Percentiles rank a stretch among this genome's conserved stretches.
phyloP scores from a whole-genome alignment of 2,888 invertebrate species.

The Lasioglossum marginatum region DNA sequence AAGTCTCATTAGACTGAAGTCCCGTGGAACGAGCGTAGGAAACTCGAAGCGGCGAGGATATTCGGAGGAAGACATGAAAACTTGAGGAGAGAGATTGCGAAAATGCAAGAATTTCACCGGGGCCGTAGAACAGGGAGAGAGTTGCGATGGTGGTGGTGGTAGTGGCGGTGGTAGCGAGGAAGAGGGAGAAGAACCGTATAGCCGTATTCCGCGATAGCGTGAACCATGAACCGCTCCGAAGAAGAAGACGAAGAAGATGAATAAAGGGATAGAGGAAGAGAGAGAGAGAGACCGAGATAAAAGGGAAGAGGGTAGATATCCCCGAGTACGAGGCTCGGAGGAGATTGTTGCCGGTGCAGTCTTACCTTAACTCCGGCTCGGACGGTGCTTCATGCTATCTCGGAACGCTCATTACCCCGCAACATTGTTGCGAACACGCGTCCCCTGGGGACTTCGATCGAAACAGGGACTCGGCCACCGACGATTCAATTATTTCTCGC shows the following conservation, averaged over 20 bases:
- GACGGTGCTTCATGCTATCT: constrained; percentile 45
- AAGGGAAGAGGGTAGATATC: constrained; percentile 32
- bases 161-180: neutral
- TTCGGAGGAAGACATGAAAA: constrained; percentile 81
- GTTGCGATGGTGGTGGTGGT: neutral
- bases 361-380: constrained; percentile 38
- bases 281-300: constrained; percentile 19
- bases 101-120: constrained; percentile 77
- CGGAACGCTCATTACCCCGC: constrained; percentile 49
- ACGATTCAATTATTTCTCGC: constrained; percentile 49
- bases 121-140: constrained; percentile 4
- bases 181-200: constrained; percentile 32
- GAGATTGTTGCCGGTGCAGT: constrained; percentile 33
- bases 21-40: constrained; percentile 67
- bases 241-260: neutral
- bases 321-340: neutral
- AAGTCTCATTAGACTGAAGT: constrained; percentile 79
- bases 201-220: constrained; percentile 7
- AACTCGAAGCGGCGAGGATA: constrained; percentile 69
- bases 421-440: constrained; percentile 41
- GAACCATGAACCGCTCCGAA: neutral
- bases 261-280: neutral
- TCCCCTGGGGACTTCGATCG: constrained; percentile 30
- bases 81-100: constrained; percentile 81
- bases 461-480: neutral